Evolutionary conservation across 2,888 invertebrate genomes (phyloP).

Genomic region (Ditula angustiorana): DNA sequence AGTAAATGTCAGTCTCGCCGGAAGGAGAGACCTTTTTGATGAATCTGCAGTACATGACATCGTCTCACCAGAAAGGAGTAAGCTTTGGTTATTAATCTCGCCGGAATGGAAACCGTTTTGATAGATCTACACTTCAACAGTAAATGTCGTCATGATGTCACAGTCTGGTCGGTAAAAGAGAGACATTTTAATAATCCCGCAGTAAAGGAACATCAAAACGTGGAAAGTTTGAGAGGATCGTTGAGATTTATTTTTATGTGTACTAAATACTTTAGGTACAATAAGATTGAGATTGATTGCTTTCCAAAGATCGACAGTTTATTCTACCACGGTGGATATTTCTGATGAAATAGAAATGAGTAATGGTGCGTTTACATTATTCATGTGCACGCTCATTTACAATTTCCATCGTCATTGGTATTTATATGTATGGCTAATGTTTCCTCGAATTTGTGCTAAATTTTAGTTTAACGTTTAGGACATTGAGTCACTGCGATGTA

Average conservation of each 20-base stretch:
- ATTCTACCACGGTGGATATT: neutral
- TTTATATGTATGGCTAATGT: slow-evolving; percentile 1
- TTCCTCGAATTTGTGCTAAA: neutral
- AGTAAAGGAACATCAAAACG: no score
- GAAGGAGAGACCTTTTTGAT: no score
- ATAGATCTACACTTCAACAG: no score
- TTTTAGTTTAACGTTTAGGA: neutral
- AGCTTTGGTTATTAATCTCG: no score
- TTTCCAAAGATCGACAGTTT: neutral
- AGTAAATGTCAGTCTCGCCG: no score
- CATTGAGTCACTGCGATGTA: no score
- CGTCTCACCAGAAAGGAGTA: no score
- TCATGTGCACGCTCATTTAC: neutral
- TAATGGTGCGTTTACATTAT: slow-evolving; percentile 3
- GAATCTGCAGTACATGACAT: no score
- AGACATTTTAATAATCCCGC: neutral
- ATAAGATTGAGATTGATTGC: neutral
- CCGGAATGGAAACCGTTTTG: no score
- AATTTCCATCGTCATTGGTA: neutral
- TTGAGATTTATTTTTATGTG: no score
- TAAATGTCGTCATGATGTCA: no score
- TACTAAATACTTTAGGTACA: neutral
- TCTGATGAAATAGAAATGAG: slow-evolving; percentile 23
- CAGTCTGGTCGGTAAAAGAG: neutral
- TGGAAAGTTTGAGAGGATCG: no score